These are phyloP conservation scores for Enhydra lutris DNA, from an alignment of 2,113 vertebrate genomes.

Conservation along the genomic window DNA sequence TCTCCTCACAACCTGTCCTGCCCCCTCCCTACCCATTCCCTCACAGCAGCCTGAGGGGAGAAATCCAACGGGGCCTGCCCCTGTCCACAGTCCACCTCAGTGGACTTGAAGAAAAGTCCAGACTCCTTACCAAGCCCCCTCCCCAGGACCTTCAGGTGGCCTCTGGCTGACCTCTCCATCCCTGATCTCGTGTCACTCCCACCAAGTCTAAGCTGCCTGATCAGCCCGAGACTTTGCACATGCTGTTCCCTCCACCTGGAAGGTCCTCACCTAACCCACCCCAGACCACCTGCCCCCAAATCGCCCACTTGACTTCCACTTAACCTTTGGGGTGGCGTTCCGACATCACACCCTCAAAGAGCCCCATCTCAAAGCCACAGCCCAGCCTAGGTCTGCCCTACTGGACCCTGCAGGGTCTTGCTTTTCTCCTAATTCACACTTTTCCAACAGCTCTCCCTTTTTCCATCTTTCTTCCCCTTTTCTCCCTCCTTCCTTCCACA, in stretches of 20 bases:
- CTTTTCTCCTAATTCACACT: neutral
- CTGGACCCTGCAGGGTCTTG: fast-evolving
- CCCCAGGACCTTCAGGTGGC: neutral
- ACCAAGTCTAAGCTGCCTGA: neutral
- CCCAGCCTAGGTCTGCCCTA: neutral
- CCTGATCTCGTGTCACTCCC: fast-evolving
- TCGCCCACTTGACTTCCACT: neutral
- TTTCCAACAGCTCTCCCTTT: neutral
- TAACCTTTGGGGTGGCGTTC: neutral
- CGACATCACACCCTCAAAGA: neutral
- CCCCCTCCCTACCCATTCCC: neutral
- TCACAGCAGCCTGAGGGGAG: neutral
- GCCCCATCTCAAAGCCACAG: neutral
- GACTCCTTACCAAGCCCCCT: neutral
- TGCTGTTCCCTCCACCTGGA: neutral
- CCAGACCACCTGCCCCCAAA: neutral
- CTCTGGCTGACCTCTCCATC: neutral
- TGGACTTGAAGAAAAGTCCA: neutral
- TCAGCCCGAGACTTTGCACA: neutral
- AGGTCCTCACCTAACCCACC: neutral
- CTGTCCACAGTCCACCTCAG: neutral
- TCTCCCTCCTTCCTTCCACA: neutral
- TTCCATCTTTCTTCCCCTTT: no score
- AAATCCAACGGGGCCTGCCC: fast-evolving
- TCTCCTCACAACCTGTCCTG: neutral